These are phyloP conservation scores for Perdita meconis DNA, from an alignment of 2,888 invertebrate species.

Conservation along the genomic window DNA sequence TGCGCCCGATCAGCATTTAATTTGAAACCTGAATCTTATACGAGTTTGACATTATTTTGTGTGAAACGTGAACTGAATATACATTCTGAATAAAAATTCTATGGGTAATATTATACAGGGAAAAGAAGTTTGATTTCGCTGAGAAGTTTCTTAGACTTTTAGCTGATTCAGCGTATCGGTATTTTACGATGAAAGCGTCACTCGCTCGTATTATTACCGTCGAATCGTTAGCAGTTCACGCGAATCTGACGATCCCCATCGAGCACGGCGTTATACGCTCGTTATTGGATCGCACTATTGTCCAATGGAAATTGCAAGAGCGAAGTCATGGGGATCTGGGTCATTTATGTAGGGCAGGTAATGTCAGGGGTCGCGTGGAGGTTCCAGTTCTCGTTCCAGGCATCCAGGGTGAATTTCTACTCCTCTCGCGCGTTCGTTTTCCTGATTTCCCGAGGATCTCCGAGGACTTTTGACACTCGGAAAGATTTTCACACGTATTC, in stretches of 20 bases:
- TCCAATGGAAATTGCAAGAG: constrained; percentile 56
- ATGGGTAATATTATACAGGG: no score
- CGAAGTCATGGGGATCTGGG: constrained; percentile 65
- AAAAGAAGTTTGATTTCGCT: no score
- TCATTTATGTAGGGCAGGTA: constrained; percentile 70
- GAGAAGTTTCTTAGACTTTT: no score
- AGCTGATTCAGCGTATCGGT: no score
- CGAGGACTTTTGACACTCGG: constrained; percentile 28
- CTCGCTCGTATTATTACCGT: constrained; percentile 3
- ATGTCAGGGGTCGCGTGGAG: constrained; percentile 71
- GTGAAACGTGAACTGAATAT: no score
- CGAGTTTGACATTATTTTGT: no score
- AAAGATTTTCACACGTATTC: neutral
- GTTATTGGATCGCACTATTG: constrained; percentile 56
- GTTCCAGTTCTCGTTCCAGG: constrained; percentile 39
- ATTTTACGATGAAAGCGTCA: neutral
- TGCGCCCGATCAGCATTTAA: no score
- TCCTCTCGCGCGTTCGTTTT: constrained; percentile 35
- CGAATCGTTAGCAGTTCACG: constrained; percentile 19
- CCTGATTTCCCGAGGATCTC: constrained; percentile 14
- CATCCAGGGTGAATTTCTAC: constrained; percentile 11
- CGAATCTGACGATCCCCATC: constrained; percentile 29
- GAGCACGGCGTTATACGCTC: constrained; percentile 36
- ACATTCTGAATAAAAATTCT: no score
- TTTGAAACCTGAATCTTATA: no score